Conservation (phyloP, 2,888 invertebrate species). For the Pycnomerus fuliginosus region DNA sequence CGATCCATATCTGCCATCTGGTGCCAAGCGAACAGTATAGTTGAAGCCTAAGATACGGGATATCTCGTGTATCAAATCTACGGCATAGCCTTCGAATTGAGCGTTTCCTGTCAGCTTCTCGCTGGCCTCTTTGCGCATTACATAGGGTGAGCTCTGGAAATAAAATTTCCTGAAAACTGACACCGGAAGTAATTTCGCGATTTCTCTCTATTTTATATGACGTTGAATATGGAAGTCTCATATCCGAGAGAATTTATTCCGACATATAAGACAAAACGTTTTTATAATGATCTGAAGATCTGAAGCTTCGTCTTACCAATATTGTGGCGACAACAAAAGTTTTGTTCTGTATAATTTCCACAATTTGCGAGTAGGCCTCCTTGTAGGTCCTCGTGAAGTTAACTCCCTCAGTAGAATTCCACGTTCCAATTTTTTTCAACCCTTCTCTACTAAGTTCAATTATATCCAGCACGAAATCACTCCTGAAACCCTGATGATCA, state of each 20-base stretch:
- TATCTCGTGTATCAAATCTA: constrained; percentile 92
- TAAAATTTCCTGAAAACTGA: too few relatives aligned
- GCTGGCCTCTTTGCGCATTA: constrained; percentile 88
- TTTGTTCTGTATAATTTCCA: constrained; percentile 87
- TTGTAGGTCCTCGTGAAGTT: constrained; percentile 85
- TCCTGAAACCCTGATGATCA: constrained; percentile 90
- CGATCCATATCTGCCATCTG: constrained; percentile 83
- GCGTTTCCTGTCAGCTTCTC: constrained; percentile 85
- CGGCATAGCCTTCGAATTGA: constrained; percentile 91
- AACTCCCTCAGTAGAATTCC: constrained; percentile 86
- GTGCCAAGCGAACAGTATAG: constrained; percentile 82
- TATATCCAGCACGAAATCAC: constrained; percentile 88
- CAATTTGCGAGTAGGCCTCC: constrained; percentile 84
- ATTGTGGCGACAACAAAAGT: constrained; percentile 89
- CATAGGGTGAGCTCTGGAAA: constrained; percentile 88
- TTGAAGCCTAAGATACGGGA: constrained; percentile 84
- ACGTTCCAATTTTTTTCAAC: constrained; percentile 80
- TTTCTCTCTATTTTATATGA: too few relatives aligned
- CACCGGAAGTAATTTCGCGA: too few relatives aligned
- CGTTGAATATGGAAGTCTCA: too few relatives aligned
- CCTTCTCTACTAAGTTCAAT: constrained; percentile 86
- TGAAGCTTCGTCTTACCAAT: too few relatives aligned
- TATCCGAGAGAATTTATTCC: too few relatives aligned
- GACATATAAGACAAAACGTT: too few relatives aligned
- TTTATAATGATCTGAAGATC: too few relatives aligned